Conservation (phyloP, 2,113 vertebrate genomes). For the Eublepharis macularius region DNA sequence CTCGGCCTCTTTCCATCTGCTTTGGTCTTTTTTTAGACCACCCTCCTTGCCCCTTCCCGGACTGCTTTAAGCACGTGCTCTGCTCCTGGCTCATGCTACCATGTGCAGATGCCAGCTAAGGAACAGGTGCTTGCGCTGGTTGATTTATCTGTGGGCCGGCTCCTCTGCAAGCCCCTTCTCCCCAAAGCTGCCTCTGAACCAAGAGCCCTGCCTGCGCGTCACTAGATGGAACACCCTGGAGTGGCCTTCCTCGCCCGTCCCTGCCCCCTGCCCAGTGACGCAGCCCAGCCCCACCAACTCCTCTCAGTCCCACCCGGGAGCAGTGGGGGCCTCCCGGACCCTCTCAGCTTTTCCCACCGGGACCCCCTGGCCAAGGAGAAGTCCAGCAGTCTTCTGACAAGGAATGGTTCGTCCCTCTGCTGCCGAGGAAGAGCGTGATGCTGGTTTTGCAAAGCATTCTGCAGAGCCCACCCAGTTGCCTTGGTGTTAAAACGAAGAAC, state of each 20-base stretch:
- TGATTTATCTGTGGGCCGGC: constrained; percentile 13
- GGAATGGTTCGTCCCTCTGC: background rate
- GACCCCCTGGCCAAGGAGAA: no score
- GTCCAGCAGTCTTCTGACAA: background rate
- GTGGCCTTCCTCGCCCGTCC: background rate
- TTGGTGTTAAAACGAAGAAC: background rate
- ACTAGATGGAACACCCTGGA: background rate
- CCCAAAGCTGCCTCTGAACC: background rate
- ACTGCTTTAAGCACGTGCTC: constrained; percentile 16
- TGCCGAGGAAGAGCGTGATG: background rate
- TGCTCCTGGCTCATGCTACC: background rate
- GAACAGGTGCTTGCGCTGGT: constrained; percentile 46
- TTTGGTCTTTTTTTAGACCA: constrained; percentile 46
- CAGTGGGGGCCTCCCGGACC: background rate
- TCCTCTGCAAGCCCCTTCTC: background rate
- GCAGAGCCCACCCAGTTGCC: background rate
- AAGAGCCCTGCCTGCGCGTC: background rate
- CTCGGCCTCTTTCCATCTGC: constrained; percentile 4
- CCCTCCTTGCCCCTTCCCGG: background rate
- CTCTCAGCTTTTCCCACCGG: background rate
- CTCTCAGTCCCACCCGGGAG: background rate
- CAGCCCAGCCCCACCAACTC: background rate
- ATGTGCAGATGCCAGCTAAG: constrained; percentile 24
- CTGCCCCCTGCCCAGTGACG: background rate
- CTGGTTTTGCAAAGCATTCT: background rate